Evolutionary conservation across 1,140 invertebrate genomes (phyloP).

Genomic region (Oncopodura yosiiana): DNA sequence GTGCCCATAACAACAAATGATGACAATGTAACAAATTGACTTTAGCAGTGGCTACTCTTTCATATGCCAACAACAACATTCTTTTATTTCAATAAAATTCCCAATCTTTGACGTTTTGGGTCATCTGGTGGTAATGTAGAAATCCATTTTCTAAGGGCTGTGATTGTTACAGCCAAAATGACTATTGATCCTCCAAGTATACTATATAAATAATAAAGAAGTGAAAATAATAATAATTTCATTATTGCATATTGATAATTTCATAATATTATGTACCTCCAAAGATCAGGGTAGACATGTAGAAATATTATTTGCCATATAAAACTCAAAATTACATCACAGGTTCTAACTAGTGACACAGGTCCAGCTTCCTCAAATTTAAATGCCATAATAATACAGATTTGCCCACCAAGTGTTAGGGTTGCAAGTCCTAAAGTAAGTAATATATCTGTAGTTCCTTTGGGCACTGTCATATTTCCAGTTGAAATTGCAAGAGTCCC

Average conservation of each 20-base stretch:
- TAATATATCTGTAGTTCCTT: no score
- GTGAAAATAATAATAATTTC: neutral
- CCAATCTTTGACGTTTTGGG: no score
- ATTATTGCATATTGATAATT: neutral
- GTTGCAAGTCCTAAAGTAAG: conserved; percentile 60
- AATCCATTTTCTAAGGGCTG: conserved; percentile 75
- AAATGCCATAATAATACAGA: conserved; percentile 15
- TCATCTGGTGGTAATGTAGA: conserved; percentile 46
- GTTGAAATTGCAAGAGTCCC: neutral
- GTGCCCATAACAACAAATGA: no score
- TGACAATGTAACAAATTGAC: no score
- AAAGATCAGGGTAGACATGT: conserved; percentile 1
- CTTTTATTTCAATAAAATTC: no score
- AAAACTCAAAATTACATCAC: conserved; percentile 21
- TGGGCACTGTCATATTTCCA: no score
- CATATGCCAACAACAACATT: no score
- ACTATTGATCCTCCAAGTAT: conserved; percentile 73
- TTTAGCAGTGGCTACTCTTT: no score
- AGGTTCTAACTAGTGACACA: conserved; percentile 17
- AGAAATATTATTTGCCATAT: conserved; percentile 23
- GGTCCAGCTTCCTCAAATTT: conserved; percentile 17
- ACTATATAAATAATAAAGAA: conserved; percentile 54
- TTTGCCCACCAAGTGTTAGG: conserved; percentile 55
- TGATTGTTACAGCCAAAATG: conserved; percentile 68
- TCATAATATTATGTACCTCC: conserved; percentile 5